Base-by-base conservation (phyloP, 2,113 vertebrate genomes). In the Lophochroa leadbeateri region DNA sequence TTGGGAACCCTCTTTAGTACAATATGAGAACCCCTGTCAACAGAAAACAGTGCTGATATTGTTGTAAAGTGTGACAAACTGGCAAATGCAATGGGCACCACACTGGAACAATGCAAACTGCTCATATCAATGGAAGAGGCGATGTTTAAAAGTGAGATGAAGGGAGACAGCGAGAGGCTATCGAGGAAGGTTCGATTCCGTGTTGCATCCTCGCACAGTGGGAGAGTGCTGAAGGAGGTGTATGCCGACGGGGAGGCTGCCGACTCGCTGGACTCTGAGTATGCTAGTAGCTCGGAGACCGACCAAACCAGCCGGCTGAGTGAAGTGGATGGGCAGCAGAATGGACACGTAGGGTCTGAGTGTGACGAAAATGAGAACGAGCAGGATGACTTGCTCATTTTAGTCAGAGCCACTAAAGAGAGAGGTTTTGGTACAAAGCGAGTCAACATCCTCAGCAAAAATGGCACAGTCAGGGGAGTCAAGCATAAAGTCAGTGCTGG, bases 401-500 rank as follows among this genome's bases (percentile, higher is more conserved):
- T 99, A 25, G 98, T 98, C 4, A 98, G 99, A 88, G 98, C 98
- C 64, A 94, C 98, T 60, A 99, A 98, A 53, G 98, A 99, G 96
- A 98, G 97, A 93, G 95, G 97, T 11, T 99, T 99, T 97, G 98
- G 98, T 70, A 98, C 98, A 53, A 99, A 99, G 94, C 96, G 99
- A 95, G 98, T 99, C 97, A 99, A 99, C 97, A 99, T 99, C 93
- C 98, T 99, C 89, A 99, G 99, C 96, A 99, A 99, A 97, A 99
- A 99, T 5, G 99, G 99, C 60, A 99, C 99, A 33, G 98, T 99
- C 50, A 98, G 99, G 93, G 99, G 99, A 47, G 99, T 99, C 94
- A 99, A 99, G 94, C 98, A 99, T 92, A 99, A 99, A 99, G 99
- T 99, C 97, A 99, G 99, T 29, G 99, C 99, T 24, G 99, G 99